These are phyloP conservation scores for Lepus europaeus DNA, from an alignment of 2,113 vertebrate genomes.

Conservation along the genomic window DNA sequence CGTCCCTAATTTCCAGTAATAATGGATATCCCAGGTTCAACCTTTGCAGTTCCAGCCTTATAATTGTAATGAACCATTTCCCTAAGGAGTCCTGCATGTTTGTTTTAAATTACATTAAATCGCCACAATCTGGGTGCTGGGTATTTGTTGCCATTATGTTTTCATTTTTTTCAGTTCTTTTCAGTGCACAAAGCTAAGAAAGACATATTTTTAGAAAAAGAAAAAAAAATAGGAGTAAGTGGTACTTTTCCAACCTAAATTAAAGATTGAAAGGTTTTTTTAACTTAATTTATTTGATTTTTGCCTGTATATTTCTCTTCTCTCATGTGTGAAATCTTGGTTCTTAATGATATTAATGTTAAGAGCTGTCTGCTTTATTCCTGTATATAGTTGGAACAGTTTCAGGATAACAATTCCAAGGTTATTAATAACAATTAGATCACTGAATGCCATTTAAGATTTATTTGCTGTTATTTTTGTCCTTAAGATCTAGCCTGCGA, in stretches of 20 bases:
- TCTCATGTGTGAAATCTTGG: slow-evolving; percentile 54
- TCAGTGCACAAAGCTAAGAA: slow-evolving; percentile 31
- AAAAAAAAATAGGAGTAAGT: slow-evolving; percentile 66
- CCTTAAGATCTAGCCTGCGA: slow-evolving; percentile 10
- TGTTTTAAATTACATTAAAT: slow-evolving; percentile 66
- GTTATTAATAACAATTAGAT: slow-evolving; percentile 56
- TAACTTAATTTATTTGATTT: slow-evolving; percentile 56
- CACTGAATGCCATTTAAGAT: slow-evolving; percentile 56
- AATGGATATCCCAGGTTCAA: slow-evolving; percentile 42
- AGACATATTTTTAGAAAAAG: slow-evolving; percentile 39
- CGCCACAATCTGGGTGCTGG: neutral
- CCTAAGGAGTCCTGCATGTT: slow-evolving; percentile 43
- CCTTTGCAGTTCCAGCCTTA: slow-evolving; percentile 30
- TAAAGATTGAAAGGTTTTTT: slow-evolving; percentile 54
- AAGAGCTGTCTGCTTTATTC: slow-evolving; percentile 44
- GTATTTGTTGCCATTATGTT: slow-evolving; percentile 33
- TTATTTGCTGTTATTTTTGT: slow-evolving; percentile 67
- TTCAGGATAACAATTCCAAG: neutral
- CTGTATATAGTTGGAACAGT: neutral
- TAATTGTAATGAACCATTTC: slow-evolving; percentile 40
- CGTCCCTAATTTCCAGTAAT: slow-evolving; percentile 38
- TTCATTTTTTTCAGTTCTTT: slow-evolving; percentile 61
- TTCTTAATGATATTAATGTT: slow-evolving; percentile 61
- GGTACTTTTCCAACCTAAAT: slow-evolving; percentile 51
- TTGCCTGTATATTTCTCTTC: slow-evolving; percentile 49